Evolutionary conservation across 2,888 invertebrate species (phyloP).

Genomic region (Apodemia mormo): DNA sequence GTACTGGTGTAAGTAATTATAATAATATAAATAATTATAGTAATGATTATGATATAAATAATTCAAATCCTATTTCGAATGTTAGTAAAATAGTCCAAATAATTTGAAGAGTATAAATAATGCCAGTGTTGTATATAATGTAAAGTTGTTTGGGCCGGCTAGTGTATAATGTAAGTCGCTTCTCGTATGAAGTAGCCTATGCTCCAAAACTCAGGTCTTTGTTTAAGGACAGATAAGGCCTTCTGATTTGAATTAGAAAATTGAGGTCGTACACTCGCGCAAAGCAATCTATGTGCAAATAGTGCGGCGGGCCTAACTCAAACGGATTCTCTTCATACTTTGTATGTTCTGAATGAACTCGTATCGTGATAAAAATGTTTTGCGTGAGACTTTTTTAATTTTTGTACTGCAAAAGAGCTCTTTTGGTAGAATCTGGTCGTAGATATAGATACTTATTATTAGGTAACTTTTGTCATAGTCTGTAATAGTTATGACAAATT

Average conservation of each 20-base stretch:
- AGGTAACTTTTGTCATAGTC: no score
- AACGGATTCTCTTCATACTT: slow-evolving; percentile 13
- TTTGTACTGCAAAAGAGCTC: not conserved
- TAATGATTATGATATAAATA: no score
- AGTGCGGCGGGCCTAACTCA: slow-evolving; percentile 9
- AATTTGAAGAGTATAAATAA: no score
- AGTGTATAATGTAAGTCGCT: not conserved
- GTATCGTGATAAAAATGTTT: not conserved
- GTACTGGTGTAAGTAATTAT: no score
- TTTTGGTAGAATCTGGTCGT: not conserved
- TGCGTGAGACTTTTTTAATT: not conserved
- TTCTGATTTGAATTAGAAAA: slow-evolving; percentile 19
- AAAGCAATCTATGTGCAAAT: slow-evolving; percentile 19
- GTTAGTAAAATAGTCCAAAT: no score
- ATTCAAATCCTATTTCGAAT: no score
- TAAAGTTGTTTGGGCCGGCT: no score
- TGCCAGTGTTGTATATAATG: no score
- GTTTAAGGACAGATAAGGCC: slow-evolving; percentile 18
- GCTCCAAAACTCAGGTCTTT: slow-evolving; percentile 4
- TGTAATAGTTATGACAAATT: no score
- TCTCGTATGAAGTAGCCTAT: not conserved
- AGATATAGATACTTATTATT: no score
- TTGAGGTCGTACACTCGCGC: slow-evolving; percentile 17
- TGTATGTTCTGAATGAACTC: slow-evolving; percentile 2
- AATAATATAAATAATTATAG: no score